Evolutionary conservation across 2,888 invertebrate genomes (phyloP), one percentile per base, ranked within the genome.

Genomic region (Helobdella robusta): DNA sequence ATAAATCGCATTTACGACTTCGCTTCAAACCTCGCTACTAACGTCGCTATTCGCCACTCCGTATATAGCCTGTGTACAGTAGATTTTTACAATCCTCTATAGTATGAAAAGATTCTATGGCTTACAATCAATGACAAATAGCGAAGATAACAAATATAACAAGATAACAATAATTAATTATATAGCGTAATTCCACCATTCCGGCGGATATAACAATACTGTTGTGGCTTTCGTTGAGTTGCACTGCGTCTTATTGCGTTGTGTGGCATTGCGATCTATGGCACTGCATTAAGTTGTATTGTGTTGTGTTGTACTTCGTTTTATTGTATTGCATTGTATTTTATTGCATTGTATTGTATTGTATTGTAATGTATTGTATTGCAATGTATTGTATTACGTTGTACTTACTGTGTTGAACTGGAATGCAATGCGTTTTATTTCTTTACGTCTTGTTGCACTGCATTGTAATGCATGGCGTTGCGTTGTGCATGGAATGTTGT

Each of bases 221-320:
- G 59, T 59, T 15, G 8, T 59, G 25, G 8, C 11, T 32, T 59
- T 11, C 30, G 32, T 59, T 59, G 59, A 15, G 11, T 52, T 52
- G 52, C 20, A 52, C 20, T 52, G 52, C 20, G 20, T 23, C 20
- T 11, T 52, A 23, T 52, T 52, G 59, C 32, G 20, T 71, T 60
- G 54, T 35, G 20, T 18, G 28, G 36, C 11, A 25, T 64, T 4
- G 54, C 5, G 20, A 48, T 60, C 44, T 50, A 34, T 40, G 11
- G 52, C 20, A 23, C 20, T 59, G 59, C 20, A 1, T 59, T 59
- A 20, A 18, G 15, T 23, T 1, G 1, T 59, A 18, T 23, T 59
- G 59, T 74, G 46, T 71, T 62, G 59, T 44, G n/a, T 20, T 60
- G 58, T 23, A 28, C 59, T 18, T 36, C 8, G 18, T 64, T 63